Base-by-base conservation (phyloP, 2,113 vertebrate genomes). In the Muntiacus reevesi region DNA sequence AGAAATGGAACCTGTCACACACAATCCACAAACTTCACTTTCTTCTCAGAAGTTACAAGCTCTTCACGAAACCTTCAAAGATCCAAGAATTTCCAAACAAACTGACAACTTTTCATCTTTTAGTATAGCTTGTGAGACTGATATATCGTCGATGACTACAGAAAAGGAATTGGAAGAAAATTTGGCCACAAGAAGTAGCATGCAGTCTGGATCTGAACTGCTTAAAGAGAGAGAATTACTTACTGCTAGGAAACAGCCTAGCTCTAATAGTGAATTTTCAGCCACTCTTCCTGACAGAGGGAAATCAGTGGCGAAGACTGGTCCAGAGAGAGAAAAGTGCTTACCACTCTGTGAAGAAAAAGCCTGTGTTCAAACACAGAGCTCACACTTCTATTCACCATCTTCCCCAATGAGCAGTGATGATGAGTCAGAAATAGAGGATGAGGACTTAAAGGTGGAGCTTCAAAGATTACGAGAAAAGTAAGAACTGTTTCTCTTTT, bases 391-490 rank as follows among this genome's bases (percentile, higher is more conserved):
- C 88, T 99, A 99, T 93, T 99, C 99, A 1, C 99, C 99, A 86
- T 99, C 99, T 25, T 99, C 99, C 7, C 98, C 99, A 30, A 99
- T 99, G 98, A 99, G 99, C 33, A 99, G 99, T 84, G 99, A 99
- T 62, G 98, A 99, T 95, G 99, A 99, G 85, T 99, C 99, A 16
- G 99, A 99, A 97, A 97, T 99, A 92, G 99, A 99, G 97, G 99
- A 99, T 91, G 99, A 99, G 95, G 99, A 99, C 85, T 98, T 99
- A 84, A 99, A 98, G 97, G 98, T 97, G 92, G 99, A 99, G 84
- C 98, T 99, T 62, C 99, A 99, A 91, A 99, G 96, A 97, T 99
- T 99, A 64, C 98, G 99, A 98, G 99, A 99, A 98, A 99, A 99
- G 99, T 99, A 98, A 99, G 99, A 92, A 90, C 30, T 78, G 11